Evolutionary conservation across 2,888 invertebrate species (phyloP), one percentile per base, ranked within the genome.

Genomic region (Atethmia centrago): DNA sequence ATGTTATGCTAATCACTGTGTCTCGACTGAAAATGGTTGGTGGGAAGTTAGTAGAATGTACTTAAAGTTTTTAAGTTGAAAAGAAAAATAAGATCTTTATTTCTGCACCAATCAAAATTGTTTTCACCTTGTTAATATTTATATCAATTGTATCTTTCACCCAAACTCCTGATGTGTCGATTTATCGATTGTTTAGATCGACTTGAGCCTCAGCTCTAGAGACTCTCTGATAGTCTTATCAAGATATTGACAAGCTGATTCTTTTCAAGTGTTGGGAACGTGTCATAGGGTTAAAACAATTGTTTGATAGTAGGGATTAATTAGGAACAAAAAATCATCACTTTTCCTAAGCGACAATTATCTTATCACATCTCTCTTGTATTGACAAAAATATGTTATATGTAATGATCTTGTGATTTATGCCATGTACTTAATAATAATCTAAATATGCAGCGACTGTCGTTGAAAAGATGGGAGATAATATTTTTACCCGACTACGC

Each of bases 191-290:
- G 47, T 62, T 74, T n/a, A 40, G 14, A n/a, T 59, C 47, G 7
- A 45, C 5, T 10, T 36, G 21, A 42, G 31, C 36, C 25, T 42
- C 16, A 36, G 14, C 2, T 45, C 51, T 45, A 45, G 25, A 21
- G 7, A 28, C 8, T 47, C 28, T 71, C 51, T n/a, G 36, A 45
- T 59, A 59, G 5, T 79, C 36, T 3, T 75, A 72, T 45, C 58
- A 71, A n/a, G 0, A 51, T 16, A 51, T 45, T n/a, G 42, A 74
- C 70, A 56, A 69, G 40, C 25, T 49, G 42, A 78, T 71, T n/a
- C 3, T 36, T 58, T 1, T 51, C 31, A 31, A 51, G 42, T 31
- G 19, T 28, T 8, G 16, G 16, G n/a, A n/a, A n/a, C 8, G 21
- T 10, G 21, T 7, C 1, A 63, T 21, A 21, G 31, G 16, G 9